Percentiles rank a stretch among this genome's conserved stretches.
Evolutionary conservation across 2,888 invertebrate species (phyloP).

Genomic region (Arrhopalites spinosus): DNA sequence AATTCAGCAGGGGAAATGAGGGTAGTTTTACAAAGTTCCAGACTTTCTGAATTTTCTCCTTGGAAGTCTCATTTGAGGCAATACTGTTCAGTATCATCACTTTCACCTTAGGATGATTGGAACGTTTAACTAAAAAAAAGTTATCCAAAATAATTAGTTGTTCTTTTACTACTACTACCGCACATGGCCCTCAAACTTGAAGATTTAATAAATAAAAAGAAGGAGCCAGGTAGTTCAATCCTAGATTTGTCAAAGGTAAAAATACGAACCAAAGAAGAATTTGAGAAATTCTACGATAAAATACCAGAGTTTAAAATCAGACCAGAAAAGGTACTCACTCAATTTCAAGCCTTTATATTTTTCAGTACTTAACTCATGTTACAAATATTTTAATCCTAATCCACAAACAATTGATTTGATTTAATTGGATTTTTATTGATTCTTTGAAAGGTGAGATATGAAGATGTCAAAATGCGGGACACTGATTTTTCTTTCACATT

Average conservation of each 20-base stretch:
- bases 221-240: constrained; percentile 76
- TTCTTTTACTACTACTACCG: no score
- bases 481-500: constrained; percentile 68
- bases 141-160: no score
- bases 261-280: constrained; percentile 79
- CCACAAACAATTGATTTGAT: background rate
- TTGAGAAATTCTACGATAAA: constrained; percentile 79
- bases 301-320: constrained; percentile 89
- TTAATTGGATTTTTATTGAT: constrained; percentile 7
- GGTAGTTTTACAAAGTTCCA: no score
- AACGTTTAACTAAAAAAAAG: no score
- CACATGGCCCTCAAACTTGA: constrained; percentile 76
- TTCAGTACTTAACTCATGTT: constrained; percentile 11
- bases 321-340: constrained; percentile 72
- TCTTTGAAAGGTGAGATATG: constrained; percentile 67
- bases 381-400: background rate
- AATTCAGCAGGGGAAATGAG: no score
- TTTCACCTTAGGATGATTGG: no score
- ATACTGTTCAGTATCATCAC: no score
- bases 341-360: constrained; percentile 6
- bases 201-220: constrained; percentile 82
- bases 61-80: no score
- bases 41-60: no score
- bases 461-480: constrained; percentile 78
- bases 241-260: constrained; percentile 81